These are phyloP conservation scores for Drosophila subobscura DNA, from an alignment of 1,140 invertebrate genomes.

Conservation along the genomic window DNA sequence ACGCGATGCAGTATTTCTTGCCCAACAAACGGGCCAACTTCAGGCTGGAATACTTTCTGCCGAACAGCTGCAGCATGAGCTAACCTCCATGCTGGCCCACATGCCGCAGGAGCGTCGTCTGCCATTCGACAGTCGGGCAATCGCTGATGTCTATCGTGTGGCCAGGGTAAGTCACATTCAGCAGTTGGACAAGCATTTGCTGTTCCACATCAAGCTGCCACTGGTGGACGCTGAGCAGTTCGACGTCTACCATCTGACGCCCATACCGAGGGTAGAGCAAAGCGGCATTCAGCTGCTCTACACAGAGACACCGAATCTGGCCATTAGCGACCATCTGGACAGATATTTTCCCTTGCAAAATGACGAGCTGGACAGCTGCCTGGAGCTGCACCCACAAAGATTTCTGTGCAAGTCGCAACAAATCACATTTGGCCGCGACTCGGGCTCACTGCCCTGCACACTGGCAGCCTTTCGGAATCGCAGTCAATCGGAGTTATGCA, in stretches of 20 bases:
- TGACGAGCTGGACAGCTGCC: constrained; percentile 9
- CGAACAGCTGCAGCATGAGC: constrained; percentile 5
- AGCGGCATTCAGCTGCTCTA: constrained; percentile 11
- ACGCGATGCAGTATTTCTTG: constrained; percentile 7
- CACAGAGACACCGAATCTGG: constrained; percentile 20
- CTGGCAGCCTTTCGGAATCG: constrained; percentile 19
- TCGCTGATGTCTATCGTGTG: constrained; percentile 9
- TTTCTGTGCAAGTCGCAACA: constrained; percentile 5
- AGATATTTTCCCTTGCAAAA: constrained; percentile 11
- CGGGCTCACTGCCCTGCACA: not conserved
- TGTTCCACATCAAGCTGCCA: constrained; percentile 20
- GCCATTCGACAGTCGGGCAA: not conserved
- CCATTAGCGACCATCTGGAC: constrained; percentile 23
- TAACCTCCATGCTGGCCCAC: not conserved
- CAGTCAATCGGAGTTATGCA: not conserved
- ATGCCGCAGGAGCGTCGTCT: constrained; percentile 9
- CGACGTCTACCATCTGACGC: constrained; percentile 22
- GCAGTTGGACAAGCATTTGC: not conserved
- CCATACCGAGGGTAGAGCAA: constrained; percentile 16
- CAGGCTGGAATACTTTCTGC: constrained; percentile 11
- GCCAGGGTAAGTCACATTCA: not conserved
- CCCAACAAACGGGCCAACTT: not conserved
- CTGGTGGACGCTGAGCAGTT: constrained; percentile 19
- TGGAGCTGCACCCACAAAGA: constrained; percentile 2
- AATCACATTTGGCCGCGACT: constrained; percentile 10